Base-by-base conservation (phyloP, 2,888 invertebrate genomes). In the Epsilonema sp. region DNA sequence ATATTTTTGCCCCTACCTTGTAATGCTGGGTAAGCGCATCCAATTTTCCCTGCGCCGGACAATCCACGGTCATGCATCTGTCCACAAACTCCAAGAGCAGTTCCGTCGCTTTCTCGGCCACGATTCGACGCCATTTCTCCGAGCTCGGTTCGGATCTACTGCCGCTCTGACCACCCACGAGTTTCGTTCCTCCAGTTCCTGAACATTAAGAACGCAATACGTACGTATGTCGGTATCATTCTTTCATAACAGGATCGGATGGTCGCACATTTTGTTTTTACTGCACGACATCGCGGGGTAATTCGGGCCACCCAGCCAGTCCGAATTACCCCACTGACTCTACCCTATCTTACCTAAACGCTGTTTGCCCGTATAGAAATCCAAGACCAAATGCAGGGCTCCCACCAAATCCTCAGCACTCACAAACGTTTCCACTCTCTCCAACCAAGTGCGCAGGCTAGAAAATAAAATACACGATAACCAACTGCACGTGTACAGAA, bases 401-500 rank as follows among this genome's bases (percentile, higher is more conserved):
- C 48, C 51, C 13, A 31, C 20, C 16, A 11, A 11, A 20, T 26
- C 38, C 3, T 26, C 24, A 16, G 56, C 56, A 20, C 48, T 50
- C 23, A 26, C 48, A 19, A 55, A 46, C 1, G 57, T 55, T 13
- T 55, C 51, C n/a, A 54, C 51, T 2, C 56, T 53, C 21, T 61
- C 56, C n/a, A 58, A 49, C 41, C 62, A 52, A 22, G 36, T 40
- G 22, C 44, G 38, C 2, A 55, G 37, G n/a, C 39, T 24, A n/a
- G n/a, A n/a, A n/a, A n/a, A n/a, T n/a, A n/a, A n/a, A n/a, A n/a
- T n/a, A n/a, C n/a, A n/a, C n/a, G n/a, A n/a, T n/a, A n/a, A n/a
- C n/a, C n/a, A n/a, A n/a, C n/a, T n/a, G n/a, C n/a, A n/a, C n/a
- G n/a, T n/a, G n/a, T n/a, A n/a, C n/a, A n/a, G n/a, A n/a, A n/a